phyloP scores from a whole-genome alignment of 2,797 vertebrate species.

The Gorsachius magnificus region DNA sequence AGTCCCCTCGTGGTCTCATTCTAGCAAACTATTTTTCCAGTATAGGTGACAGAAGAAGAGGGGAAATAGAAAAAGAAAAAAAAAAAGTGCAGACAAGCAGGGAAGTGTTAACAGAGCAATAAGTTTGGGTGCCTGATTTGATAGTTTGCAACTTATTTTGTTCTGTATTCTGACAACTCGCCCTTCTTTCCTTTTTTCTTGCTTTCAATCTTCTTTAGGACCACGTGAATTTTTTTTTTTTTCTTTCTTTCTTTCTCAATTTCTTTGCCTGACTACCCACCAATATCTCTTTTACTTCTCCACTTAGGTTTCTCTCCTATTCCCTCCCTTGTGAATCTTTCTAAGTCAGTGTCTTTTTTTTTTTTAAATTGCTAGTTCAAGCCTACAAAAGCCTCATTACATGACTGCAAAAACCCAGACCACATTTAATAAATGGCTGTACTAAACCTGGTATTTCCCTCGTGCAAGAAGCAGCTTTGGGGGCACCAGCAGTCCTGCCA shows the following conservation, averaged over 20 bases:
- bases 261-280: not conserved
- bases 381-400: not conserved
- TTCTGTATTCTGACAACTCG: not conserved
- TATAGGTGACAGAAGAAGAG: not conserved
- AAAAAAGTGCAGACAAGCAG: not conserved
- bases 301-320: not conserved
- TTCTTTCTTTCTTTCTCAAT: not conserved
- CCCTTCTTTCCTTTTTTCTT: not conserved
- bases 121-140: not conserved
- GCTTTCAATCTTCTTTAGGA: not conserved
- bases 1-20: not conserved
- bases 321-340: not conserved
- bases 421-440: not conserved
- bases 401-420: not conserved
- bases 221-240: not conserved
- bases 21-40: not conserved
- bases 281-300: not conserved
- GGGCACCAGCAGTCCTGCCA: not conserved
- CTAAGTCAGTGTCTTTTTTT: not conserved
- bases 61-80: not conserved
- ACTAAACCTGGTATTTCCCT: not conserved
- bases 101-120: not conserved
- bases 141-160: not conserved
- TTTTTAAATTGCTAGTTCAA: not conserved
- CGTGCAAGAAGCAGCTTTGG: not conserved